Base-by-base conservation (phyloP, 2,797 vertebrate genomes). In the Sebastes alutus region DNA sequence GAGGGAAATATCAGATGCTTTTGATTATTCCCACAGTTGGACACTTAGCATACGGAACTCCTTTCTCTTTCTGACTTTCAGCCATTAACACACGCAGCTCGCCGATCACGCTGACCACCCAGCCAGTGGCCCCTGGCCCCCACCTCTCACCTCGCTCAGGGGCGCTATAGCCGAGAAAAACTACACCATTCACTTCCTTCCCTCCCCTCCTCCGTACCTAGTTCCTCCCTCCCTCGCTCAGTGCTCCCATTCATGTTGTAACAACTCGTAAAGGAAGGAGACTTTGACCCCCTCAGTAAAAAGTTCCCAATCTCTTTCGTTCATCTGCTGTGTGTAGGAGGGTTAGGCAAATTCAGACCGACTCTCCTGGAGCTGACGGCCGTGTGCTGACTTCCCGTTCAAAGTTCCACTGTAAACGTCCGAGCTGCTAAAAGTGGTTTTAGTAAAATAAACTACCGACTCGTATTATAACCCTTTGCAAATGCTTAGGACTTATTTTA, bases 211-310 rank as follows among this genome's bases (percentile, higher is more conserved):
- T 35, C 79, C 70, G 56, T 83, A 70, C 80, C 77, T 83, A 33
- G 64, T 86, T 69, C 52, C 71, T 81, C 80, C 60, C 82, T 72
- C 81, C 65, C 58, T 66, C 83, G 49, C 82, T 92, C 88, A 80
- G 82, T 93, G 91, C 93, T 92, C 92, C 90, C 89, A 93, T 95
- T 95, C 94, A 94, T 96, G 95, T 96, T 92, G 93, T 93, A 95
- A 96, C 95, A 95, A 94, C 94, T 96, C 92, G 62, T 96, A 96
- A 96, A 96, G 92, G 89, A 90, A 93, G 82, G 91, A 93, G 94
- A 96, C 96, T 96, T 96, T 96, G 96, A 96, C 95, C 96, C 72
- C 79, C 75, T 85, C 86, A 81, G 90, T 90, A 84, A 91, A 91
- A 89, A 75, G 86, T 87, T 92, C 88, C 87, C 82, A 69, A 80